Evolutionary conservation across 2,888 invertebrate species (phyloP), one percentile per base, ranked within the genome.

Genomic region (Ditylenchus weischeri): DNA sequence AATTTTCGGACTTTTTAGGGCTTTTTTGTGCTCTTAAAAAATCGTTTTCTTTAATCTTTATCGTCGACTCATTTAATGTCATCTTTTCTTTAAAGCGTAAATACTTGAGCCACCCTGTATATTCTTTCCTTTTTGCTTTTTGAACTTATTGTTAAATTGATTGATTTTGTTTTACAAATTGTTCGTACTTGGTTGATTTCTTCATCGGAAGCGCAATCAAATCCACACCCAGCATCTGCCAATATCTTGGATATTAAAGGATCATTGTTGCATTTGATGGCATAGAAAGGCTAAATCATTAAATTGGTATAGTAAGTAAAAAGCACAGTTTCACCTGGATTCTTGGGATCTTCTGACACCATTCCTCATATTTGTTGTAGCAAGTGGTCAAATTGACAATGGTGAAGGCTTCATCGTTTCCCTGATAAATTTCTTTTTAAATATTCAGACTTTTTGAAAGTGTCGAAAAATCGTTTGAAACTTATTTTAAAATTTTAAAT

Each of bases 171-270:
- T 50, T 50, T 50, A 19, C 2, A 50, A 50, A 50, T 6, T 50
- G 2, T 50, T 50, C 54, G 1, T 19, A 69, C 69, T 54, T 49
- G 13, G 77, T 81, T 71, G 66, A 69, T 70, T 66, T 69, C 70
- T 7, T 21, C 49, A 38, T 57, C 93, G 71, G 94, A 94, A 62
- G 95, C 95, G 87, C 95, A 96, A 86, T 96, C 95, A 85, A 73
- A 66, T 5, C 68, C 68, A 47, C 49, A 29, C 6, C 72, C 72
- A 49, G 72, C 50, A 11, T 63, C 60, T 18, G 72, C 60, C n/a
- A 71, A 51, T 36, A 69, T 48, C 36, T 36, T 54, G 8, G 72
- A 38, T 13, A 71, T 47, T 18, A 71, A 35, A 10, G 72, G 72
- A 57, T 71, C 64, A 43, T 71, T 66, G 47, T 73, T 71, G 47